A percentile compares a stretch with the other conserved stretches of the same genome.
Evolutionary conservation across 2,888 invertebrate genomes (phyloP).

Genomic region (Megaustenia siamemsis): DNA sequence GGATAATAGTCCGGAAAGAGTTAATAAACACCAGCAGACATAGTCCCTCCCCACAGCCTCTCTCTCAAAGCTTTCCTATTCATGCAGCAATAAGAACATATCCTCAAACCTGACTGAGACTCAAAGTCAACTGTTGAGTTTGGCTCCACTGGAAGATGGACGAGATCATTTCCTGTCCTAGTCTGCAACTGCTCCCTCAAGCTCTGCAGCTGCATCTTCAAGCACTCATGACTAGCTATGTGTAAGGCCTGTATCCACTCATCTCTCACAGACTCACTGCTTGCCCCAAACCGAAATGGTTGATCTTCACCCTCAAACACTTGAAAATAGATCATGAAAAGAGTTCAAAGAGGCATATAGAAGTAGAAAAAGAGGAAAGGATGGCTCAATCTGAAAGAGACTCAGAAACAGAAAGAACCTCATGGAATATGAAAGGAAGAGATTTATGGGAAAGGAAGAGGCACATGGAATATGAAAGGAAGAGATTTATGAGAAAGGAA

Average conservation of each 20-base stretch:
- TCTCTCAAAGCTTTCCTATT: too few relatives aligned
- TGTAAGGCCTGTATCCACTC: conserved; percentile 92
- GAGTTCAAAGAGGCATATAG: too few relatives aligned
- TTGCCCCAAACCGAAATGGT: conserved; percentile 89
- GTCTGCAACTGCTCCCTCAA: conserved; percentile 78
- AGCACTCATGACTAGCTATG: conserved; percentile 90
- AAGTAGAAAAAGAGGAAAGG: too few relatives aligned
- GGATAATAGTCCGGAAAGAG: too few relatives aligned
- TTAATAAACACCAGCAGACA: too few relatives aligned
- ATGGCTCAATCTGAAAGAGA: too few relatives aligned
- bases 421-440: too few relatives aligned
- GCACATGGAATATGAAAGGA: too few relatives aligned
- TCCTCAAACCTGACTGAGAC: conserved; percentile 61
- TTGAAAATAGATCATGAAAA: conserved; percentile 54
- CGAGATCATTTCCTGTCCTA: conserved; percentile 76
- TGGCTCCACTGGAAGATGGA: conserved; percentile 64
- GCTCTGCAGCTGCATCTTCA: conserved; percentile 86
- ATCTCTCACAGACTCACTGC: conserved; percentile 89
- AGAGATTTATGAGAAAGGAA: too few relatives aligned
- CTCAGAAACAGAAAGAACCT: too few relatives aligned
- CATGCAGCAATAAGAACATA: neutral
- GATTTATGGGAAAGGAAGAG: too few relatives aligned
- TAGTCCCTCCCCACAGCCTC: too few relatives aligned
- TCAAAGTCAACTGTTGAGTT: conserved; percentile 70
- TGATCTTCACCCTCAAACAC: conserved; percentile 85